phyloP scores from a whole-genome alignment of 2,113 vertebrate species.

The Microcebus griseorufus region DNA sequence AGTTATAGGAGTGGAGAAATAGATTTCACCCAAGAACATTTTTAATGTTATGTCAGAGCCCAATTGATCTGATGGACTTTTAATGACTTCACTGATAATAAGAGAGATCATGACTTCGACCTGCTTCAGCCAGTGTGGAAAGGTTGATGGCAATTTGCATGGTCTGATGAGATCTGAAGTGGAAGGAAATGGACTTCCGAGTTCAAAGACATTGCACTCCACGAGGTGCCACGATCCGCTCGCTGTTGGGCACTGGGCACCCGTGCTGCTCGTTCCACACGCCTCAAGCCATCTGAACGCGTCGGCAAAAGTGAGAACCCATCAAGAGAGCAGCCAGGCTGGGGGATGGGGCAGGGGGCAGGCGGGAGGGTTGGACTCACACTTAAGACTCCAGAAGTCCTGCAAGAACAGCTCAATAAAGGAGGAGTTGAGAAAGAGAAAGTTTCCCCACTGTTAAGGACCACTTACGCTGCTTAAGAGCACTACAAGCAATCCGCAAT shows the following conservation, averaged over 20 bases:
- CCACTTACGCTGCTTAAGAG: conserved; percentile 67
- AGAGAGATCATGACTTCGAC: conserved; percentile 57
- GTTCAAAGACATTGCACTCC: conserved; percentile 53
- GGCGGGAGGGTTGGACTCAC: conserved; percentile 55
- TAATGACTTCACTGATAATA: conserved; percentile 59
- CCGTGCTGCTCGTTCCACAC: conserved; percentile 50
- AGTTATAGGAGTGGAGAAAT: conserved; percentile 71
- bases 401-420: conserved; percentile 54
- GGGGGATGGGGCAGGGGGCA: neutral
- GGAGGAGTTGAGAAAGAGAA: neutral
- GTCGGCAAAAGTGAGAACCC: conserved; percentile 63
- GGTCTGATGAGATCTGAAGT: conserved; percentile 55
- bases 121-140: conserved; percentile 53
- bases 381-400: conserved; percentile 57
- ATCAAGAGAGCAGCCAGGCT: conserved; percentile 53
- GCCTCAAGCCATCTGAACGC: conserved; percentile 52
- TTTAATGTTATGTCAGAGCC: conserved; percentile 73
- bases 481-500: conserved; percentile 5
- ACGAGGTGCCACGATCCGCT: neutral
- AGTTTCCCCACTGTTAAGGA: conserved; percentile 51
- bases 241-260: neutral
- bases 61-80: conserved; percentile 74
- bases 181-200: conserved; percentile 65
- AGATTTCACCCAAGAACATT: conserved; percentile 75
- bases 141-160: conserved; percentile 67